Conservation (phyloP, 1,140 invertebrate species). For the Solenopsis invicta region DNA sequence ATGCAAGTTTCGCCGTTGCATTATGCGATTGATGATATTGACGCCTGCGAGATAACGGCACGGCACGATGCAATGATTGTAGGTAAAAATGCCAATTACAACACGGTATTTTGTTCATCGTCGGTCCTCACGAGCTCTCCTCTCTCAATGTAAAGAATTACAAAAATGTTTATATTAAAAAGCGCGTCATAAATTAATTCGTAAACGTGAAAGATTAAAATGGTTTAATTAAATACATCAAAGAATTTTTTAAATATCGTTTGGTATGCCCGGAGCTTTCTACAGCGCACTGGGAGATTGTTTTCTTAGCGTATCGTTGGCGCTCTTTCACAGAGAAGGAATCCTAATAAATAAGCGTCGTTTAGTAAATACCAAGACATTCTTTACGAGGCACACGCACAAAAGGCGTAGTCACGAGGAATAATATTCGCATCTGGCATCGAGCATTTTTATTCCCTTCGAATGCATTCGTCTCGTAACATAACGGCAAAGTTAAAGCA, state of each 20-base stretch:
- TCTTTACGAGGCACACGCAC: constrained; percentile 2
- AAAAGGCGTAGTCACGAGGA: constrained; percentile 42
- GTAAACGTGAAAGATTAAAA: constrained; percentile 6
- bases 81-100: background rate
- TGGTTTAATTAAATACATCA: background rate
- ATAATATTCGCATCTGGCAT: constrained; percentile 54
- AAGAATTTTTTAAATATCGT: background rate
- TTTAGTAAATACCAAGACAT: constrained; percentile 31
- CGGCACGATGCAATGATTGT: background rate
- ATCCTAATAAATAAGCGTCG: constrained; percentile 51
- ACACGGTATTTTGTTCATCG: background rate
- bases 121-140: background rate
- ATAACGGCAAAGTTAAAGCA: constrained; percentile 41
- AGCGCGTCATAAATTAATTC: background rate
- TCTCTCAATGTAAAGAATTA: background rate
- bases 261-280: background rate
- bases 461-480: constrained; percentile 44
- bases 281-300: background rate
- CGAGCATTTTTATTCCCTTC: constrained; percentile 48
- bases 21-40: constrained; percentile 8
- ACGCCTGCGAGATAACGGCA: background rate
- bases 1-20: background rate
- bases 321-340: background rate
- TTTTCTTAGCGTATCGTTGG: background rate
- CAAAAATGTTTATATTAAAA: constrained; percentile 1